Evolutionary conservation across 2,797 vertebrate species (phyloP), one percentile per base, ranked within the genome.

Genomic region (Ibycter americanus): DNA sequence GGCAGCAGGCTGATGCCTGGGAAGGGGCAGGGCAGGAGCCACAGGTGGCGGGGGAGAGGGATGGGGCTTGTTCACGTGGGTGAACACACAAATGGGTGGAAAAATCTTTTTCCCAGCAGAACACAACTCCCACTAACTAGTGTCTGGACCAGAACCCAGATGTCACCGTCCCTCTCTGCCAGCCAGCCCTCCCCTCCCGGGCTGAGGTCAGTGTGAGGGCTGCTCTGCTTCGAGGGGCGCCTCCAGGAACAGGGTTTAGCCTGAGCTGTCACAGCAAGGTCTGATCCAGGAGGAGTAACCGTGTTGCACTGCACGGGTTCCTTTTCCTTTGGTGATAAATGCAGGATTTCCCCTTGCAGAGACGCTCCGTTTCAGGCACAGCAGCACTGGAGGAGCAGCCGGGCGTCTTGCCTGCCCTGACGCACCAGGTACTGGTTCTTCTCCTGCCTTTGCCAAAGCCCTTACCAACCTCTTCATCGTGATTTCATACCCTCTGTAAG

Each of bases 11-110:
- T 68, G 58, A 9, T 38, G 31, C 47, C 46, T 40, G 62, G 42
- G 27, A 26, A 2, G 20, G 67, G 62, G 56, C 11, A 14, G n/a
- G 40, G 16, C 49, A 62, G 51, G 59, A 84, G 27, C 16, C 11
- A 3, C 22, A 11, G 6, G 14, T 6, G 11, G 38, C 26, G 49
- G 2, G 32, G 15, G 6, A 42, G 32, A 54, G 14, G 14, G 12
- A 9, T 32, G 59, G 49, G 25, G 32, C 11, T 82, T 40, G 17
- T 79, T 61, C 34, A 18, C 19, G 1, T 3, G 12, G 7, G 8
- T 34, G n/a, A 46, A 8, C 19, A 15, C 0, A 0, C 8, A 36
- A 73, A 40, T 0, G 13, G 49, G 36, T 40, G 51, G 46, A 13
- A 67, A 80, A 67, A 59, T 3, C 20, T 38, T 15, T 15, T 26